Conservation (phyloP, 2,113 vertebrate genomes). For the Nyctereutes procyonoides region DNA sequence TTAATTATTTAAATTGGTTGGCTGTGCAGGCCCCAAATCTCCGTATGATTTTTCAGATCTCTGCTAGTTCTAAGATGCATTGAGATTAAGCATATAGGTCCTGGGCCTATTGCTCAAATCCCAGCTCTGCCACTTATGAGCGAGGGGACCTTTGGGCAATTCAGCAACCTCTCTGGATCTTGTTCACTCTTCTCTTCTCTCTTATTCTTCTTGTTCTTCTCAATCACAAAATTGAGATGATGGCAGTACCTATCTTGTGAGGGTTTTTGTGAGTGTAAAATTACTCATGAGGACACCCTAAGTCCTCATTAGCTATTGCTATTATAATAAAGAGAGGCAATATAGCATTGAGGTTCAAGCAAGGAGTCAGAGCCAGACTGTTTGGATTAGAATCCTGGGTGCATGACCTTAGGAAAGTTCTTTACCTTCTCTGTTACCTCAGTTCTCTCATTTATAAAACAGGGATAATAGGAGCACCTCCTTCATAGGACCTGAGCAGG, state of each 20-base stretch:
- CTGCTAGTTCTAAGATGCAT: not conserved
- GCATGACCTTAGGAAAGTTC: not conserved
- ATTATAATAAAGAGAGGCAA: not conserved
- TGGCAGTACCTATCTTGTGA: not conserved
- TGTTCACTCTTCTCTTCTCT: not conserved
- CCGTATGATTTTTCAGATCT: constrained; percentile 18
- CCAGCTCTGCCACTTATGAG: not conserved
- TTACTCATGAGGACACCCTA: not conserved
- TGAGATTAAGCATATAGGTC: not conserved
- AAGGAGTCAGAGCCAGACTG: not conserved
- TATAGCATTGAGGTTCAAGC: not conserved
- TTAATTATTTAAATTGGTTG: constrained; percentile 36
- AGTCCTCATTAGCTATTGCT: not conserved
- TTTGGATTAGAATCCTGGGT: not conserved
- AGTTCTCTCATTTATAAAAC: constrained; percentile 25
- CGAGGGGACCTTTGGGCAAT: not conserved
- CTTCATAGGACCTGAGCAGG: not conserved
- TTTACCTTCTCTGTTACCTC: not conserved
- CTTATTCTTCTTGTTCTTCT: constrained; percentile 3
- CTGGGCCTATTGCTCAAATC: not conserved
- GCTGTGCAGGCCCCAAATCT: not conserved
- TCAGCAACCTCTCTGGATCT: not conserved
- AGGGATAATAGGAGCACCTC: not conserved
- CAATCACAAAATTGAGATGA: not conserved
- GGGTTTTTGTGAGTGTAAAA: not conserved